These are phyloP conservation scores for Macquaria ambigua DNA, from an alignment of 2,113 vertebrate species.

Conservation along the genomic window DNA sequence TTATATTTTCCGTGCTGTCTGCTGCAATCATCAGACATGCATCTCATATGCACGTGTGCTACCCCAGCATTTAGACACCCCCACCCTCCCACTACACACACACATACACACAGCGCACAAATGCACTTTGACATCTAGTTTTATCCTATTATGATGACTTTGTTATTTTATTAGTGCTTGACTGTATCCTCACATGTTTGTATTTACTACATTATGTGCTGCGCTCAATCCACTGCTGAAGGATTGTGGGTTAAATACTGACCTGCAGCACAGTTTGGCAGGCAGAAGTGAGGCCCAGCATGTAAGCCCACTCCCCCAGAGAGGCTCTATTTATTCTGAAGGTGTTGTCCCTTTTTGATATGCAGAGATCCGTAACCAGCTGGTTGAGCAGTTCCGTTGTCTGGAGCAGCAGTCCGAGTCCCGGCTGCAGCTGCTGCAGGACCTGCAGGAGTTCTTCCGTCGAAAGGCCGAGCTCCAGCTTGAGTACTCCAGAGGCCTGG, in stretches of 20 bases:
- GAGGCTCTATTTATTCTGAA: conserved; percentile 37
- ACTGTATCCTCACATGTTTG: conserved; percentile 25
- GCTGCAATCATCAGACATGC: conserved; percentile 78
- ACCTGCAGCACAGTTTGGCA: conserved; percentile 45
- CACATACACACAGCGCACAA: conserved; percentile 42
- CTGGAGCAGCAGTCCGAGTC: conserved; percentile 97
- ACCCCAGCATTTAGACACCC: conserved; percentile 65
- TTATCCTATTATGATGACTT: conserved; percentile 65
- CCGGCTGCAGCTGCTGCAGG: conserved; percentile 93
- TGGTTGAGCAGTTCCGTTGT: conserved; percentile 96
- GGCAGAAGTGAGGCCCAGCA: conserved; percentile 33
- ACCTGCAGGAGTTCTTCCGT: conserved; percentile 97
- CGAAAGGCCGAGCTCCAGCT: conserved; percentile 95
- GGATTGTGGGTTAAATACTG: conserved; percentile 29
- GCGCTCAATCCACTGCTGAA: neutral
- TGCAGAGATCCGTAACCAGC: conserved; percentile 94
- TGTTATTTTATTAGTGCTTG: conserved; percentile 49
- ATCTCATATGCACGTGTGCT: conserved; percentile 71
- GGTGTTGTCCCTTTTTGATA: conserved; percentile 43
- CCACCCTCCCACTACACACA: conserved; percentile 26
- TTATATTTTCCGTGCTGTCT: conserved; percentile 82
- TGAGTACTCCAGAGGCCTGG: conserved; percentile 94
- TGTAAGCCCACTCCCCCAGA: conserved; percentile 24
- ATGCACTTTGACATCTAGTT: conserved; percentile 64
- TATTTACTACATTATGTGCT: neutral